A percentile compares a stretch with the other conserved stretches of the same genome.
Evolutionary conservation across 2,888 invertebrate genomes (phyloP).

Genomic region (Apantesis nais): DNA sequence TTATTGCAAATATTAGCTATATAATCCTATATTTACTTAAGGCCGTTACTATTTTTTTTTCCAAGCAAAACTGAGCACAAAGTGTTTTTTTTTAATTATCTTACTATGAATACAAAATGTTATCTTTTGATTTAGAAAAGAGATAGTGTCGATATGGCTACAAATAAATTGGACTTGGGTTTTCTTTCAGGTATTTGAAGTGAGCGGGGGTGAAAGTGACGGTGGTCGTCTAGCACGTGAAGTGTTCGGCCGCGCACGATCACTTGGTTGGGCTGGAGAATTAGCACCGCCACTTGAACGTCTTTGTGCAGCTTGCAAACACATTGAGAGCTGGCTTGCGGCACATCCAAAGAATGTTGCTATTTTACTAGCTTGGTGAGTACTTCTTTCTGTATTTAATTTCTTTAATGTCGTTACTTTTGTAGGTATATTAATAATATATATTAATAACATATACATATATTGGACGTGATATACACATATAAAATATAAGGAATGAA

Average conservation of each 20-base stretch:
- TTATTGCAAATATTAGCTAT: too few species aligned
- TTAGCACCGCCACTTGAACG: constrained; percentile 95
- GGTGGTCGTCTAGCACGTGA: constrained; percentile 85
- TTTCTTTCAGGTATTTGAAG: constrained; percentile 91
- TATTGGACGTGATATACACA: too few species aligned
- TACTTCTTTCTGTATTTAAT: neutral
- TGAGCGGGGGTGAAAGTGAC: constrained; percentile 89
- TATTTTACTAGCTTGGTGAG: constrained; percentile 93
- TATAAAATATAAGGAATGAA: too few species aligned
- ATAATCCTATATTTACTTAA: neutral
- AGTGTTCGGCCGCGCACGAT: constrained; percentile 89
- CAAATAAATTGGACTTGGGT: neutral
- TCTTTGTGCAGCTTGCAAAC: constrained; percentile 96
- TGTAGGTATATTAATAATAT: neutral
- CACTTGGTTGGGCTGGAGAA: constrained; percentile 94
- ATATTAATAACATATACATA: too few species aligned
- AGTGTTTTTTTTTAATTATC: neutral
- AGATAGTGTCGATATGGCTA: neutral
- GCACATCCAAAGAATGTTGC: constrained; percentile 94
- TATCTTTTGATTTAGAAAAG: neutral
- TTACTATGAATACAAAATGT: neutral
- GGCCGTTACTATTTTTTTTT: neutral
- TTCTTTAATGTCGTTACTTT: neutral
- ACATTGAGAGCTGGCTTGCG: constrained; percentile 96
- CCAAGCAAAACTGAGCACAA: neutral